Evolutionary conservation across 2,888 invertebrate species (phyloP).

Genomic region (Synergus itoensis): DNA sequence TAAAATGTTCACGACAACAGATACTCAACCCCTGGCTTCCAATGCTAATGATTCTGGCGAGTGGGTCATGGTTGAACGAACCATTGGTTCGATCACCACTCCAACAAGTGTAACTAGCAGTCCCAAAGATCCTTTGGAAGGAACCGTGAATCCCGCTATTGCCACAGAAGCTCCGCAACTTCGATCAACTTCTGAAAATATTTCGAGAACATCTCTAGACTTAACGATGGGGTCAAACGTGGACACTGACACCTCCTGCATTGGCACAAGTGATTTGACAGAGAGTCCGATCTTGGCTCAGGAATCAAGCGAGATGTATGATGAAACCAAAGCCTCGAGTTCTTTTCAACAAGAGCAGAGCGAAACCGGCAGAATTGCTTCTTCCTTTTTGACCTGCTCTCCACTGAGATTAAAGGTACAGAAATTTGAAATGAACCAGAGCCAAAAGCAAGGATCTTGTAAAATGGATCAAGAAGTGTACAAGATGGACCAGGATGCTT

Average conservation of each 20-base stretch:
- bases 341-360: constrained; percentile 12
- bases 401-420: constrained; percentile 57
- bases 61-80: constrained; percentile 72
- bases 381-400: constrained; percentile 4
- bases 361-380: not conserved
- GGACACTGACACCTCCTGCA: constrained; percentile 70
- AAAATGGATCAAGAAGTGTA: constrained; percentile 59
- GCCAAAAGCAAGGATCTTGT: constrained; percentile 49
- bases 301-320: constrained; percentile 63
- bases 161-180: constrained; percentile 67
- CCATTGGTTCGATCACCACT: constrained; percentile 67
- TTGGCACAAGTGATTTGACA: constrained; percentile 69
- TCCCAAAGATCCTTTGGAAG: constrained; percentile 67
- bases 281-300: constrained; percentile 65
- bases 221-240: constrained; percentile 71
- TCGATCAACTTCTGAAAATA: constrained; percentile 69
- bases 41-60: constrained; percentile 70
- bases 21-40: constrained; percentile 63
- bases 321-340: constrained; percentile 43
- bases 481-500: constrained; percentile 2
- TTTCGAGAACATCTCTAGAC: constrained; percentile 71
- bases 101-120: constrained; percentile 68
- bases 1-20: constrained; percentile 69
- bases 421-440: constrained; percentile 59
- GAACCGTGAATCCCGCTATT: constrained; percentile 65